Evolutionary conservation across 2,797 vertebrate species (phyloP).

Genomic region (Nyctalus aviator): DNA sequence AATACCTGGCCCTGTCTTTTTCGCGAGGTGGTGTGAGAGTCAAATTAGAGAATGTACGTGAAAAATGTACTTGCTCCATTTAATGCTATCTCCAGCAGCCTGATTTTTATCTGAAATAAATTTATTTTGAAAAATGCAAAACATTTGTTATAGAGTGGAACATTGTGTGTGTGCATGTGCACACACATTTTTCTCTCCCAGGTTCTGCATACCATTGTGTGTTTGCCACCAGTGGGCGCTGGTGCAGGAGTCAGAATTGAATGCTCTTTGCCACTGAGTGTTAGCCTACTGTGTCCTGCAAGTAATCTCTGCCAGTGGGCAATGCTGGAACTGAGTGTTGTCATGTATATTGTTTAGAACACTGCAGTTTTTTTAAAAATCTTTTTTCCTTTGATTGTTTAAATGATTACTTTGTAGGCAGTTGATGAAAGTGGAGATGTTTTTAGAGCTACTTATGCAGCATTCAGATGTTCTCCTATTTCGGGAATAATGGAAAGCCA

Average conservation of each 20-base stretch:
- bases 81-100: background rate
- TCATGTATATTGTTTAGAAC: background rate
- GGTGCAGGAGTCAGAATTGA: background rate
- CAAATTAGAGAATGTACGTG: background rate
- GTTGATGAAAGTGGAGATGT: constrained; percentile 92
- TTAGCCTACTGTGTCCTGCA: background rate
- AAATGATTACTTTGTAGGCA: constrained; percentile 87
- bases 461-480: constrained; percentile 92
- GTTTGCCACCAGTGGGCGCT: background rate
- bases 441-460: constrained; percentile 94
- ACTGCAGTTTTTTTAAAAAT: background rate
- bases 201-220: background rate
- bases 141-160: background rate
- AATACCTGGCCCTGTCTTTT: background rate
- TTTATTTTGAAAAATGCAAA: constrained; percentile 1
- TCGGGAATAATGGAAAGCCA: constrained; percentile 91
- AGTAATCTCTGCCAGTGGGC: background rate
- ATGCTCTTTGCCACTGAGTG: background rate
- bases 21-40: background rate
- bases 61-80: background rate
- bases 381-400: background rate
- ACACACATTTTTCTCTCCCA: background rate
- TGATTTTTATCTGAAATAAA: constrained; percentile 43
- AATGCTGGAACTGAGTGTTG: background rate
- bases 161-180: background rate